A percentile compares a stretch with the other conserved stretches of the same genome.
Evolutionary conservation across 1,140 invertebrate species (phyloP).

Genomic region (Kradibia gibbosae): DNA sequence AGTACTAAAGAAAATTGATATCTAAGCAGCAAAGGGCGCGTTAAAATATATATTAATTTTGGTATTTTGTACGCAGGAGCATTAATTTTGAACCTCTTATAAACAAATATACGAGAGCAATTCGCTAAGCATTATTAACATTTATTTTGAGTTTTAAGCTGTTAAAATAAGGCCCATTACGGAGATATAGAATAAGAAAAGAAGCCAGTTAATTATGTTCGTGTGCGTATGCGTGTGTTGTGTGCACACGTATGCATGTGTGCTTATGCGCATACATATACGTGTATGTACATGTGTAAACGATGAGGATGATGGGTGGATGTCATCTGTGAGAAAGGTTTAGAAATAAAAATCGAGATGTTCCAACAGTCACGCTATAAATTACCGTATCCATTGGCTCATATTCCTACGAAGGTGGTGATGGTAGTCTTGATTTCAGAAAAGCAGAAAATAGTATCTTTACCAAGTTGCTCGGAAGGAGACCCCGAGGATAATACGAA

Average conservation of each 20-base stretch:
- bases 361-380: slow-evolving; percentile 54
- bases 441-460: slow-evolving; percentile 59
- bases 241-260: too few relatives aligned
- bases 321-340: slow-evolving; percentile 53
- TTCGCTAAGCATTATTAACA: too few relatives aligned
- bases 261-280: too few relatives aligned
- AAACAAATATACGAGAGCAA: too few relatives aligned
- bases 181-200: not conserved
- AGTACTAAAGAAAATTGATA: too few relatives aligned
- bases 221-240: not conserved
- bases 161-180: too few relatives aligned
- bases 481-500: not conserved
- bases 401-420: slow-evolving; percentile 36
- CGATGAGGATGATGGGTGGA: not conserved
- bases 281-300: too few relatives aligned
- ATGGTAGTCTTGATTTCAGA: slow-evolving; percentile 59
- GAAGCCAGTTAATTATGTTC: not conserved
- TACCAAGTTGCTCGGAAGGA: not conserved
- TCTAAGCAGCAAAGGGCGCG: too few relatives aligned
- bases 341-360: slow-evolving; percentile 36
- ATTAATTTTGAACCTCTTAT: too few relatives aligned
- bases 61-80: too few relatives aligned
- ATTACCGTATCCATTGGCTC: slow-evolving; percentile 49
- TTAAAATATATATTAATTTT: too few relatives aligned
- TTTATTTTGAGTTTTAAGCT: too few relatives aligned